Percentiles rank a stretch among this genome's conserved stretches.
Evolutionary conservation across 2,888 invertebrate species (phyloP).

Genomic region (Cremastobaeus sp.): DNA sequence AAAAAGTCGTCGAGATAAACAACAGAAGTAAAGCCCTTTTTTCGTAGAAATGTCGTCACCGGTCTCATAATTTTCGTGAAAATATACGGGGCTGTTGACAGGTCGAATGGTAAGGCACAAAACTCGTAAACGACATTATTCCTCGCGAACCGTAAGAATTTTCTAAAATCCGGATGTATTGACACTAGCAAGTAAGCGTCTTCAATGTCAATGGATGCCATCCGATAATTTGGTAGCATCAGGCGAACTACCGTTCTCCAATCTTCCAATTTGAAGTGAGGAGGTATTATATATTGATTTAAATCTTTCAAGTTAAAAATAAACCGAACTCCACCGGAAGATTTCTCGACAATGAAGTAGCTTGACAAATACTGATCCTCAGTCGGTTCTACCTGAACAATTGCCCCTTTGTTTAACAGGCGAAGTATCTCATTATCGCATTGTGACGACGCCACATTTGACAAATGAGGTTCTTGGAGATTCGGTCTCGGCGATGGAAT

Average conservation of each 20-base stretch:
- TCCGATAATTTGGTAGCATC: conserved; percentile 8
- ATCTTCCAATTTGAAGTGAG: conserved; percentile 44
- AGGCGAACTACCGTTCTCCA: too few relatives aligned
- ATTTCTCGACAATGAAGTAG: conserved; percentile 22
- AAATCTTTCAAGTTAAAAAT: conserved; percentile 36
- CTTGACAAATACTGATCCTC: conserved; percentile 3
- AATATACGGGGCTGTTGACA: neutral
- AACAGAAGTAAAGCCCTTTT: too few relatives aligned
- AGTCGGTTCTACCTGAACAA: neutral
- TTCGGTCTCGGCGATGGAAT: neutral
- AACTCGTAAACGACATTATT: neutral
- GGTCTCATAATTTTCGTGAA: neutral
- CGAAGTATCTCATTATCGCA: neutral
- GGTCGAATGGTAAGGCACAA: conserved; percentile 8
- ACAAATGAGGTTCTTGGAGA: neutral
- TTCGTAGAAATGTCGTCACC: too few relatives aligned
- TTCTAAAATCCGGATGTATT: neutral
- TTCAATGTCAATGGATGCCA: too few relatives aligned
- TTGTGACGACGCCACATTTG: neutral
- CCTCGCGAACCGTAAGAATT: conserved; percentile 31
- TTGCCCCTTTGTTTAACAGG: neutral
- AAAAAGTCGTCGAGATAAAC: neutral
- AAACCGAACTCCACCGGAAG: conserved; percentile 10
- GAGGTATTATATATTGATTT: conserved; percentile 23
- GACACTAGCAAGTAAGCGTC: conserved; percentile 21